phyloP scores from a whole-genome alignment of 1,140 invertebrate species.

The Pseudachorutes palmiensis region DNA sequence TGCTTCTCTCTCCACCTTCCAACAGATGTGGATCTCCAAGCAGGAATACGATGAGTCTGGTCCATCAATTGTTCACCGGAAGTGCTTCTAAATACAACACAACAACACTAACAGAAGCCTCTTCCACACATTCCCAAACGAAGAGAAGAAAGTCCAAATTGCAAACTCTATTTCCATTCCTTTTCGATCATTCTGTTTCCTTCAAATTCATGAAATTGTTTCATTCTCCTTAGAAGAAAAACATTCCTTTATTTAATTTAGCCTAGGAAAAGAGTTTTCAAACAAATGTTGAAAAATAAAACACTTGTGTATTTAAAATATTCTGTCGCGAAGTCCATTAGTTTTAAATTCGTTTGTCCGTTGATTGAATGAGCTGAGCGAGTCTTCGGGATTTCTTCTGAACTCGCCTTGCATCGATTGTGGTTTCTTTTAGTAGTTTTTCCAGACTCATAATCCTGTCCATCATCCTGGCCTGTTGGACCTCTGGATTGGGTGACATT shows the following conservation, averaged over 20 bases:
- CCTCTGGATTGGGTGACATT: not conserved
- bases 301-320: conserved; percentile 1
- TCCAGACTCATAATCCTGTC: not conserved
- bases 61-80: conserved; percentile 44
- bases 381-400: conserved; percentile 9
- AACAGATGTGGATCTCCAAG: conserved; percentile 54
- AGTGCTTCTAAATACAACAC: conserved; percentile 12
- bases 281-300: not conserved
- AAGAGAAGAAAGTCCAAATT: too few relatives aligned
- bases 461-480: not conserved
- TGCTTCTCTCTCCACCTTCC: conserved; percentile 69
- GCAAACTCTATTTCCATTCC: conserved; percentile 7
- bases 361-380: not conserved
- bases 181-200: not conserved
- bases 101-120: conserved; percentile 15
- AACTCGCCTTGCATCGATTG: not conserved
- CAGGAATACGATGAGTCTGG: conserved; percentile 67
- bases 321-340: too few relatives aligned
- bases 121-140: not conserved
- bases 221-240: not conserved
- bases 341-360: conserved; percentile 1
- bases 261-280: not conserved
- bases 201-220: not conserved
- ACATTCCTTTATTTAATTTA: conserved; percentile 1
- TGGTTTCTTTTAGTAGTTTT: conserved; percentile 5